Conservation (phyloP, 2,797 vertebrate genomes). For the Capromys pilorides region DNA sequence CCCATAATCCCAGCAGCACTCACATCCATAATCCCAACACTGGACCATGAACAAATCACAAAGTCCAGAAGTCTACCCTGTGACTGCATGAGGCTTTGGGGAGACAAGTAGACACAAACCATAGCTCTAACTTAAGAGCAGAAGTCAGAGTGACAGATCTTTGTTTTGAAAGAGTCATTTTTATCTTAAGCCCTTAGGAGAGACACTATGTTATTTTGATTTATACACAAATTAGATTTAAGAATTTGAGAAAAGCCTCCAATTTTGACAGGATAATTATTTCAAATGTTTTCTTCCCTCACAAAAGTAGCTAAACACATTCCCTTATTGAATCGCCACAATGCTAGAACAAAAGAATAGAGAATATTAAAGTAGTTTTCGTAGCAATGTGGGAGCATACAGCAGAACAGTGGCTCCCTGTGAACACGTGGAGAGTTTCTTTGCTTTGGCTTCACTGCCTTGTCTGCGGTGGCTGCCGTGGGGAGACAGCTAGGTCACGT, state of each 20-base stretch:
- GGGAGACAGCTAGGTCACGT: not conserved
- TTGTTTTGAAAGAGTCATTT: not conserved
- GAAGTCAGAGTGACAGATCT: not conserved
- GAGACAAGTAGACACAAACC: too few species aligned
- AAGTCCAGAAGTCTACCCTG: too few species aligned
- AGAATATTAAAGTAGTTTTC: not conserved
- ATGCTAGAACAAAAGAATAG: not conserved
- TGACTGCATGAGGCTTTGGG: too few species aligned
- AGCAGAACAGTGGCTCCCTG: not conserved
- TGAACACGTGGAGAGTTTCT: not conserved
- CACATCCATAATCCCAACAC: too few species aligned
- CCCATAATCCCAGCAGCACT: too few species aligned
- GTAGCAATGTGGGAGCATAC: not conserved
- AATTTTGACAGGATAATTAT: not conserved
- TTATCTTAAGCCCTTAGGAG: not conserved
- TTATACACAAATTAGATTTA: not conserved
- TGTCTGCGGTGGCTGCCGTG: not conserved
- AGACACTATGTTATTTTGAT: constrained; percentile 21
- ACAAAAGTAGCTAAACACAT: not conserved
- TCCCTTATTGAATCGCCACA: not conserved
- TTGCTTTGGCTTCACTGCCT: not conserved
- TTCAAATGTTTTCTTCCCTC: not conserved
- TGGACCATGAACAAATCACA: too few species aligned
- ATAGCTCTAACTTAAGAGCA: not conserved
- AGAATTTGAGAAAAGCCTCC: not conserved